Conservation (phyloP, 1,140 invertebrate genomes). For the Amphibalanus amphitrite region DNA sequence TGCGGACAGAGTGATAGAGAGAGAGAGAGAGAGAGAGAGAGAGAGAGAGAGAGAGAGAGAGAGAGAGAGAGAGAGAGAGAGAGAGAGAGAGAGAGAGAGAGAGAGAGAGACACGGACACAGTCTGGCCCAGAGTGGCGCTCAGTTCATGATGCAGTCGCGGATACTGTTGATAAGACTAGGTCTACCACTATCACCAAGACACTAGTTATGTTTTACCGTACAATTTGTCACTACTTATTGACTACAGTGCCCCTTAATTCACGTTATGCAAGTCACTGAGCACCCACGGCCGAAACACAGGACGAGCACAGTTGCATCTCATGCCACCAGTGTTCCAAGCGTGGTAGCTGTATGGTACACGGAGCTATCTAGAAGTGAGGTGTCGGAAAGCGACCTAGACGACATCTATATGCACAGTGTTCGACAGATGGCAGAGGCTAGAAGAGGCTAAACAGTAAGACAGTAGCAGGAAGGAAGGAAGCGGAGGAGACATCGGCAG, state of each 20-base stretch:
- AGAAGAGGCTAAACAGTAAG: neutral
- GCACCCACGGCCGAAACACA: neutral
- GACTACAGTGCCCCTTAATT: neutral
- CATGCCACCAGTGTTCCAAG: neutral
- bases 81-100: too few relatives aligned
- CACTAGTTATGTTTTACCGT: neutral
- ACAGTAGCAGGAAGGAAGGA: neutral
- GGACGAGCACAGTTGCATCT: neutral
- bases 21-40: too few relatives aligned
- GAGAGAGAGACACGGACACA: too few relatives aligned
- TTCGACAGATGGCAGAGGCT: neutral
- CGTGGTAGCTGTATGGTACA: neutral
- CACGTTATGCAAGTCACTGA: neutral
- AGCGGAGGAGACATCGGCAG: neutral
- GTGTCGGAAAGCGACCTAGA: neutral
- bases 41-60: too few relatives aligned
- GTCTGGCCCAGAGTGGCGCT: neutral
- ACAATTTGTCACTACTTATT: neutral
- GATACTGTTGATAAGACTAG: neutral
- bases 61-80: too few relatives aligned
- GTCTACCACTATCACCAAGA: neutral
- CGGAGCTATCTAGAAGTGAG: neutral
- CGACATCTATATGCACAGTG: neutral
- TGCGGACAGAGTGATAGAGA: too few relatives aligned
- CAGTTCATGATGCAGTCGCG: neutral